Percentiles rank a stretch among this genome's conserved stretches.
Conservation (phyloP, 2,888 invertebrate species). For the Minunthozetes semirufus region DNA sequence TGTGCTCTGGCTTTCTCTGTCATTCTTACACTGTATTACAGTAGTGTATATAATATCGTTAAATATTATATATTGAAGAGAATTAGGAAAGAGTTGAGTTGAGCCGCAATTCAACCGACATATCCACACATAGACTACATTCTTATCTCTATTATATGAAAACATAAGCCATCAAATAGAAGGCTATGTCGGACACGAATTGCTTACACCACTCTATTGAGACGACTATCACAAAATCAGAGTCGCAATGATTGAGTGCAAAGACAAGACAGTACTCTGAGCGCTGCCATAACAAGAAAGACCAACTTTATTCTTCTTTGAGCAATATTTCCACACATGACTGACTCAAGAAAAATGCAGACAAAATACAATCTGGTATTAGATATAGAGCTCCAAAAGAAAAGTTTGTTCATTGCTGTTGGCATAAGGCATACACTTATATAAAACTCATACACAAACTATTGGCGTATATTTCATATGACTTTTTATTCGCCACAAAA, state of each 20-base stretch:
- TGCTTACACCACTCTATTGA: not conserved
- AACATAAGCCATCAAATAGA: not conserved
- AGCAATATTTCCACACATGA: conserved; percentile 13
- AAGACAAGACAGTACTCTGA: not conserved
- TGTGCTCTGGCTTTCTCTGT: not conserved
- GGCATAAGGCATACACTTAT: not conserved
- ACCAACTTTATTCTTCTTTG: conserved; percentile 1
- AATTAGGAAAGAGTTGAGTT: conserved; percentile 26
- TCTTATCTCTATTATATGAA: not conserved
- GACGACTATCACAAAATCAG: not conserved
- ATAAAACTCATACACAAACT: not conserved
- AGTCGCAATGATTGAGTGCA: not conserved
- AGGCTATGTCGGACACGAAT: conserved; percentile 13
- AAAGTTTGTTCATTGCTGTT: conserved; percentile 9
- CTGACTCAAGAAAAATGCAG: not conserved
- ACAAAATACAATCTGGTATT: not conserved
- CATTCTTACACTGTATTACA: not conserved
- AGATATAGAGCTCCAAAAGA: conserved; percentile 12
- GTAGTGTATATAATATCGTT: conserved; percentile 3
- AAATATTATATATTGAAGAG: conserved; percentile 9
- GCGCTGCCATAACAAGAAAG: not conserved
- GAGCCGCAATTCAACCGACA: conserved; percentile 10
- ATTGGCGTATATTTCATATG: not conserved
- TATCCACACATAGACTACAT: not conserved
- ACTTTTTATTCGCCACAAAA: conserved; percentile 14